A percentile compares a stretch with the other conserved stretches of the same genome.
These are phyloP conservation scores for Parazoanthus swiftii DNA, from an alignment of 92 coral and sea anemone species.

Conservation along the genomic window DNA sequence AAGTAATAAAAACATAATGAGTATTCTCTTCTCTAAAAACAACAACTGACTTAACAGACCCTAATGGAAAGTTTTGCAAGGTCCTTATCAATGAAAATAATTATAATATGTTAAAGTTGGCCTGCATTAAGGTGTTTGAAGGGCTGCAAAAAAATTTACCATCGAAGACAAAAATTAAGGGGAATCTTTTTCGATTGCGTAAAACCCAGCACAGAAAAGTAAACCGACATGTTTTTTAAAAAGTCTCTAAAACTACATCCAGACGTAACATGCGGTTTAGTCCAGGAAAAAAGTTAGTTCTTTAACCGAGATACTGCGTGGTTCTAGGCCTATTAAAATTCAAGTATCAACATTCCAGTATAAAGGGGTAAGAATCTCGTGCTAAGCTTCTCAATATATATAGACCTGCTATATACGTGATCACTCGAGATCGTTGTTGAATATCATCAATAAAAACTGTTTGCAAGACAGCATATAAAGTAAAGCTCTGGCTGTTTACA, in stretches of 20 bases:
- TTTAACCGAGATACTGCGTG: not conserved
- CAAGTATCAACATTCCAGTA: not conserved
- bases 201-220: too few relatives aligned
- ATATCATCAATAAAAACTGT: not conserved
- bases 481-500: slow-evolving; percentile 21
- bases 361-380: not conserved
- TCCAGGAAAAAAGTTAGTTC: slow-evolving; percentile 2
- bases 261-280: slow-evolving; percentile 18
- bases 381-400: not conserved
- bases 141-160: too few relatives aligned
- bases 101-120: too few relatives aligned
- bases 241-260: too few relatives aligned
- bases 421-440: not conserved
- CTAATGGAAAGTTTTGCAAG: not conserved
- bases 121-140: too few relatives aligned
- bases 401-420: not conserved
- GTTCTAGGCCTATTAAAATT: not conserved
- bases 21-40: not conserved
- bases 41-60: not conserved
- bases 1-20: too few relatives aligned
- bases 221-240: too few relatives aligned
- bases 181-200: too few relatives aligned
- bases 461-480: not conserved
- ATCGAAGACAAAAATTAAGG: too few relatives aligned
- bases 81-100: not conserved